A percentile compares a stretch with the other conserved stretches of the same genome.
These are phyloP conservation scores for Hirundo rustica DNA, from an alignment of 2,797 vertebrate species.

Conservation along the genomic window DNA sequence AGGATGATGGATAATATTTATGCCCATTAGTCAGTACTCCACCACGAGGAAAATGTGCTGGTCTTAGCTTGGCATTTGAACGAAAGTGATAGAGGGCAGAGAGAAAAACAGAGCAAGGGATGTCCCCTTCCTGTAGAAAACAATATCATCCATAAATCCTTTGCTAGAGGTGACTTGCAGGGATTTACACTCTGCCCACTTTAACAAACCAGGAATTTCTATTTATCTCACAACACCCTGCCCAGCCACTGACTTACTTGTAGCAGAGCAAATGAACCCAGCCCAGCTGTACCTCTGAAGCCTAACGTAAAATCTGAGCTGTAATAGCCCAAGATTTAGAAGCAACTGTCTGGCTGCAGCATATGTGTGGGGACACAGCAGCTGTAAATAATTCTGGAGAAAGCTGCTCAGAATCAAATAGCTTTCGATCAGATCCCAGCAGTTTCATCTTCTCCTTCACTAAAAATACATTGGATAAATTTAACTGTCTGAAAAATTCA, in stretches of 20 bases:
- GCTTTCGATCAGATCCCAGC: background rate
- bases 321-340: background rate
- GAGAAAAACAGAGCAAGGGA: background rate
- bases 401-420: background rate
- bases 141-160: background rate
- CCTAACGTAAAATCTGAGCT: background rate
- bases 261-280: background rate
- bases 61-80: background rate
- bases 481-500: background rate
- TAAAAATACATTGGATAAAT: background rate
- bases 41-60: background rate
- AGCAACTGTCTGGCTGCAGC: background rate
- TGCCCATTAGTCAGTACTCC: background rate
- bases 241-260: background rate
- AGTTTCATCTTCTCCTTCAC: background rate
- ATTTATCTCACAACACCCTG: background rate
- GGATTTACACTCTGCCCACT: background rate
- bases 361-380: background rate
- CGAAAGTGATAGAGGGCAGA: background rate
- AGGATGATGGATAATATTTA: background rate
- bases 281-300: background rate
- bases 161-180: background rate
- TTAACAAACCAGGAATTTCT: background rate
- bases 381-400: conserved; percentile 8
- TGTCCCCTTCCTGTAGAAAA: background rate